Evolutionary conservation across 1,140 invertebrate genomes (phyloP).

Genomic region (Leptinotarsa undecemlineata): DNA sequence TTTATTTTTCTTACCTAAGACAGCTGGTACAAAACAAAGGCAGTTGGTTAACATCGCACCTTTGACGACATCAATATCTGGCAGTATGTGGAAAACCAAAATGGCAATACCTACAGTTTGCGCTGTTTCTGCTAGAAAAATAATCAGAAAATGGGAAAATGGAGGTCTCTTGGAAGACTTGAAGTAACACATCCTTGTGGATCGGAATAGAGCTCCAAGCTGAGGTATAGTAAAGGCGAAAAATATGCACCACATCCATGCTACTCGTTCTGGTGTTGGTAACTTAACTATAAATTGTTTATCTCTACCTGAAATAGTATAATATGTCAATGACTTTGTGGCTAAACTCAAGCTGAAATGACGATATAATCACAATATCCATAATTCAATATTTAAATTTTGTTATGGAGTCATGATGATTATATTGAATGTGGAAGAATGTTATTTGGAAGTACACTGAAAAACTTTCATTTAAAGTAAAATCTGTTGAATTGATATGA

Average conservation of each 20-base stretch:
- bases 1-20: conserved; percentile 62
- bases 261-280: conserved; percentile 81
- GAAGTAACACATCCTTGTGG: conserved; percentile 86
- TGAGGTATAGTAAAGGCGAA: conserved; percentile 86
- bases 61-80: conserved; percentile 88
- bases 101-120: conserved; percentile 84
- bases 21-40: conserved; percentile 83
- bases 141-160: conserved; percentile 67
- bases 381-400: too few species aligned
- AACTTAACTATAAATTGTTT: conserved; percentile 78
- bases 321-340: too few species aligned
- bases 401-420: too few species aligned
- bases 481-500: too few species aligned
- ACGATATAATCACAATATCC: too few species aligned
- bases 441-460: too few species aligned
- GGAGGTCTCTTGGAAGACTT: conserved; percentile 76
- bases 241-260: conserved; percentile 92
- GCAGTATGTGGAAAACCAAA: conserved; percentile 84
- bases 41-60: conserved; percentile 93
- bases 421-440: too few species aligned
- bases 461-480: too few species aligned
- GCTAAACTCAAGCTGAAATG: too few species aligned
- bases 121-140: conserved; percentile 81
- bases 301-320: conserved; percentile 69
- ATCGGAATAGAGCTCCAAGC: conserved; percentile 81